These are phyloP conservation scores for Callocephalon fimbriatum DNA, from an alignment of 2,113 vertebrate genomes.

Conservation along the genomic window DNA sequence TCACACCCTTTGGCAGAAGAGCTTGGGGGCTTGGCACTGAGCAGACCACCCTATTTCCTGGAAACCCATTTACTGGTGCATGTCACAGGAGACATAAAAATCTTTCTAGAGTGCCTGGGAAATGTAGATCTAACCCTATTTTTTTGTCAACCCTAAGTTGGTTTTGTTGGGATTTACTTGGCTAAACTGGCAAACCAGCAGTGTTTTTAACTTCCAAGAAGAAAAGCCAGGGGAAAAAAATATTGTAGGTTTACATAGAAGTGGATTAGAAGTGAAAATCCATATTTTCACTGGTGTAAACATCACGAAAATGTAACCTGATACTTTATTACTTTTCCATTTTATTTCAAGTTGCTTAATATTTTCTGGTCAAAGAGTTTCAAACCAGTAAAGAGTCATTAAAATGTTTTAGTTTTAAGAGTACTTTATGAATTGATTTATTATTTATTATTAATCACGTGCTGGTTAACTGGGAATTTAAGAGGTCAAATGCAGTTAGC, in stretches of 20 bases:
- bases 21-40: background rate
- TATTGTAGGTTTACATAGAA: background rate
- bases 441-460: background rate
- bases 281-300: background rate
- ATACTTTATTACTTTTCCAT: background rate
- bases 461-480: conserved; percentile 4
- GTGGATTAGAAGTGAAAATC: background rate
- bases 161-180: background rate
- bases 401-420: conserved; percentile 6
- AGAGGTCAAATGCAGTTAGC: background rate
- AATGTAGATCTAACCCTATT: background rate
- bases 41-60: conserved; percentile 45
- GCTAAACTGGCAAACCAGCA: background rate
- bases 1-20: conserved; percentile 42
- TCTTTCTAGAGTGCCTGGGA: background rate
- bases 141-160: background rate
- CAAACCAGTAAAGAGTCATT: background rate
- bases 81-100: background rate
- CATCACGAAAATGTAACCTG: background rate
- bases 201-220: background rate
- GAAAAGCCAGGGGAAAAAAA: background rate
- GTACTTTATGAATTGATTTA: background rate
- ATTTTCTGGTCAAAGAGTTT: conserved; percentile 21
- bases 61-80: conserved; percentile 28
- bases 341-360: background rate